These are phyloP conservation scores for Elgaria multicarinata DNA, from an alignment of 2,113 vertebrate genomes.

Conservation along the genomic window DNA sequence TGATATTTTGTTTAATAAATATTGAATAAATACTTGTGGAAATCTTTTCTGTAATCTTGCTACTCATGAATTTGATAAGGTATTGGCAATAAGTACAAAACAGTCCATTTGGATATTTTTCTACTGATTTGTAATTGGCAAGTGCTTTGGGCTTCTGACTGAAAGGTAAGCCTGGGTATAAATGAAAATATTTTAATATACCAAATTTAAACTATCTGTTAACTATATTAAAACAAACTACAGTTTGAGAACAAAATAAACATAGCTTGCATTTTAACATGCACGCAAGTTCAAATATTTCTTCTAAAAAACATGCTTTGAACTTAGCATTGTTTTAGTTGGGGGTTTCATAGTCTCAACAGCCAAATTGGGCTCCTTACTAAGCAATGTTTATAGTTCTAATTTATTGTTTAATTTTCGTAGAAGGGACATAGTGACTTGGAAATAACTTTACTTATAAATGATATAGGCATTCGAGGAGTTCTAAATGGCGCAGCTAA, in stretches of 20 bases:
- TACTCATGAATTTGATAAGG: not conserved
- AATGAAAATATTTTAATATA: not conserved
- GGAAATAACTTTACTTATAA: not conserved
- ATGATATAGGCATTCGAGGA: not conserved
- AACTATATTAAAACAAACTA: not conserved
- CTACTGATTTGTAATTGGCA: too few species aligned
- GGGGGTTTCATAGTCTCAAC: not conserved
- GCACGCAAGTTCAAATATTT: not conserved
- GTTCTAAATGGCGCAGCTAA: not conserved
- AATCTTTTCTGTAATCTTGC: not conserved
- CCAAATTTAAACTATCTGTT: not conserved
- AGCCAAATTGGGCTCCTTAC: not conserved
- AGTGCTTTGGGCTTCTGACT: not conserved
- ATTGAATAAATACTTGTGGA: not conserved
- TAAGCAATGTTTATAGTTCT: not conserved
- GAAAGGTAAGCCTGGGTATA: not conserved
- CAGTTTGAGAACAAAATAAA: not conserved
- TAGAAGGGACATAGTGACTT: not conserved
- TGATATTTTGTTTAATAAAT: not conserved
- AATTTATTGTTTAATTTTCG: not conserved
- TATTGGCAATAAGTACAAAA: not conserved
- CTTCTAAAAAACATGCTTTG: not conserved
- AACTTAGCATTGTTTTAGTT: not conserved
- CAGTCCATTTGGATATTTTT: too few species aligned
- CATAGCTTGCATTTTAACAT: not conserved